Percentiles rank a stretch among this genome's conserved stretches.
Conservation (phyloP, 2,888 invertebrate genomes). For the Amphiduros pacificus region DNA sequence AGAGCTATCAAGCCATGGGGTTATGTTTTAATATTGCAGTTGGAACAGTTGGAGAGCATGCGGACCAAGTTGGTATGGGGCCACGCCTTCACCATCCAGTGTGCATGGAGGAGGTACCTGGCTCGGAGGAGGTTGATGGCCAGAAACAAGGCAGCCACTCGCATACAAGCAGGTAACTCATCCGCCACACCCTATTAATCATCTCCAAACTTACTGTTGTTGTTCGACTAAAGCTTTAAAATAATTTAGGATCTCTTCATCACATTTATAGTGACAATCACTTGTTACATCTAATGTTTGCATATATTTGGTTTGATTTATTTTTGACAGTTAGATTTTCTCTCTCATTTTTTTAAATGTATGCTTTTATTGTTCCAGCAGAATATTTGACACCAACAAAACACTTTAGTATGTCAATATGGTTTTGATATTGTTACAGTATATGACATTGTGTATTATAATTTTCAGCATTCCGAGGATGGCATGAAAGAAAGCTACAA, state of each 20-base stretch:
- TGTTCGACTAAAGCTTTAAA: too few relatives aligned
- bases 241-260: not conserved
- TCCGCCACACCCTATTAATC: too few relatives aligned
- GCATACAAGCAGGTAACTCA: constrained; percentile 21
- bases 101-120: constrained; percentile 32
- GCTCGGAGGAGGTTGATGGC: constrained; percentile 9
- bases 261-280: not conserved
- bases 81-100: constrained; percentile 34
- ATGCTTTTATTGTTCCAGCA: too few relatives aligned
- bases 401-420: too few relatives aligned
- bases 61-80: constrained; percentile 26
- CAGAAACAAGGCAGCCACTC: constrained; percentile 16
- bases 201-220: too few relatives aligned
- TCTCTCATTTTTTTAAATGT: too few relatives aligned
- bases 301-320: not conserved
- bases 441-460: not conserved
- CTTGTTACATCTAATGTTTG: not conserved
- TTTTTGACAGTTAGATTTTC: too few relatives aligned
- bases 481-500: constrained; percentile 7
- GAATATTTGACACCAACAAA: too few relatives aligned
- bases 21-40: constrained; percentile 30
- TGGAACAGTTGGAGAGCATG: constrained; percentile 39
- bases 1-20: too few relatives aligned
- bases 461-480: constrained; percentile 12
- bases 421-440: too few relatives aligned